Conservation (phyloP, 2,113 vertebrate species). For the Heptranchias perlo region DNA sequence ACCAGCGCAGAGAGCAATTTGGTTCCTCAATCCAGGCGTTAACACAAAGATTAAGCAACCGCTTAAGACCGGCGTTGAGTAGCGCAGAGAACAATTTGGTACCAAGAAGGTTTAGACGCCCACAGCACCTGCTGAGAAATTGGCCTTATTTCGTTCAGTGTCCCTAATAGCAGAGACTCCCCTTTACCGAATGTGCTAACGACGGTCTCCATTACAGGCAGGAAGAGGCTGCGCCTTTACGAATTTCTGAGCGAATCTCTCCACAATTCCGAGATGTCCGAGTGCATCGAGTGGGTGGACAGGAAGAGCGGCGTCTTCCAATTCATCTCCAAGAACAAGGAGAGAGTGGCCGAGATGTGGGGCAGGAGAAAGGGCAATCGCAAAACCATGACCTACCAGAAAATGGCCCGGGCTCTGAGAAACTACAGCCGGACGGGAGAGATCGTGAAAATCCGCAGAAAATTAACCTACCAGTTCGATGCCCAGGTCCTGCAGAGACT, state of each 20-base stretch:
- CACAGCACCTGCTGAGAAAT: no score
- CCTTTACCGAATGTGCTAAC: neutral
- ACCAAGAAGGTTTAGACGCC: neutral
- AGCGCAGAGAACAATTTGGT: neutral
- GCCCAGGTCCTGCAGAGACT: slow-evolving; percentile 39
- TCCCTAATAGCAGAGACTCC: neutral
- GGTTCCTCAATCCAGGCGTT: neutral
- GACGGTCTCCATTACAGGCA: slow-evolving; percentile 48
- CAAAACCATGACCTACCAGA: slow-evolving; percentile 74
- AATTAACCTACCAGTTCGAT: slow-evolving; percentile 65
- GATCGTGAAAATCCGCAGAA: slow-evolving; percentile 67
- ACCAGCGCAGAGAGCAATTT: neutral
- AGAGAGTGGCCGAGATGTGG: slow-evolving; percentile 65
- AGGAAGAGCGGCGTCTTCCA: slow-evolving; percentile 63
- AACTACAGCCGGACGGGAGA: slow-evolving; percentile 68
- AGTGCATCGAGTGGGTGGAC: slow-evolving; percentile 72
- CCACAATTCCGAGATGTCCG: slow-evolving; percentile 64
- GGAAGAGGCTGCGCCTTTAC: slow-evolving; percentile 72
- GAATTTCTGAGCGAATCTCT: slow-evolving; percentile 74
- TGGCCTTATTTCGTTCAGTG: no score
- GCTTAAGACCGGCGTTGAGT: neutral
- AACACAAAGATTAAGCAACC: neutral
- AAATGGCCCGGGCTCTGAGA: slow-evolving; percentile 66
- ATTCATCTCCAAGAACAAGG: slow-evolving; percentile 73
- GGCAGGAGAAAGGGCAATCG: slow-evolving; percentile 66